These are phyloP conservation scores for Paradoxurus hermaphroditus DNA, from an alignment of 2,113 vertebrate genomes.

Conservation along the genomic window DNA sequence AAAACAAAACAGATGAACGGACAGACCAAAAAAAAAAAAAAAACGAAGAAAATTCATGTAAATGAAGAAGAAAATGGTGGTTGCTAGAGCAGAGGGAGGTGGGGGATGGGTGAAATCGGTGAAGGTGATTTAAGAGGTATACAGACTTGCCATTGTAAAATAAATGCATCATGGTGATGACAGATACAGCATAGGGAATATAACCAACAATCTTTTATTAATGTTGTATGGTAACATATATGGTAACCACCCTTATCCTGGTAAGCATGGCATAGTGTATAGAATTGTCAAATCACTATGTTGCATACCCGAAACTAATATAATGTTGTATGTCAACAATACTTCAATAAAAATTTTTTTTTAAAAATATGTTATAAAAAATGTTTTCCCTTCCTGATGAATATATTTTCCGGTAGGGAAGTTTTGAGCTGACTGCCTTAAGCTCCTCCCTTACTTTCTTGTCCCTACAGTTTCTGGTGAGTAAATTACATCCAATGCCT, in stretches of 20 bases:
- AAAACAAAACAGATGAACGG: neutral
- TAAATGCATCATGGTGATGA: neutral
- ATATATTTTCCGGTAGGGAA: slow-evolving; percentile 18
- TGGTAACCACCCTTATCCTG: neutral
- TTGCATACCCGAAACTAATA: neutral
- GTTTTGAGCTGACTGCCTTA: slow-evolving; percentile 21
- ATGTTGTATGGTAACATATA: neutral
- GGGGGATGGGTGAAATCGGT: neutral
- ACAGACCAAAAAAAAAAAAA: neutral
- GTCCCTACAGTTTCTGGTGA: neutral
- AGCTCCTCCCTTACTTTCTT: neutral
- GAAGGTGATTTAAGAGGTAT: neutral
- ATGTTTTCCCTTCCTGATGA: neutral
- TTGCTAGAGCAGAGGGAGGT: neutral
- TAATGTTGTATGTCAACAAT: neutral
- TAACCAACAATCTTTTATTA: neutral
- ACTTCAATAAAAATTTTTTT: neutral
- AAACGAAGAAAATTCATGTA: neutral
- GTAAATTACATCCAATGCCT: neutral
- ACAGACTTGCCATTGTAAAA: neutral
- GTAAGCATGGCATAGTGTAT: neutral
- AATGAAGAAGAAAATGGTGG: neutral
- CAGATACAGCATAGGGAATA: neutral
- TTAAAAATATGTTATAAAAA: neutral
- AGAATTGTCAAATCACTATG: neutral